Conservation (phyloP, 92 coral and sea anemone genomes). For the Parazoanthus darwini region DNA sequence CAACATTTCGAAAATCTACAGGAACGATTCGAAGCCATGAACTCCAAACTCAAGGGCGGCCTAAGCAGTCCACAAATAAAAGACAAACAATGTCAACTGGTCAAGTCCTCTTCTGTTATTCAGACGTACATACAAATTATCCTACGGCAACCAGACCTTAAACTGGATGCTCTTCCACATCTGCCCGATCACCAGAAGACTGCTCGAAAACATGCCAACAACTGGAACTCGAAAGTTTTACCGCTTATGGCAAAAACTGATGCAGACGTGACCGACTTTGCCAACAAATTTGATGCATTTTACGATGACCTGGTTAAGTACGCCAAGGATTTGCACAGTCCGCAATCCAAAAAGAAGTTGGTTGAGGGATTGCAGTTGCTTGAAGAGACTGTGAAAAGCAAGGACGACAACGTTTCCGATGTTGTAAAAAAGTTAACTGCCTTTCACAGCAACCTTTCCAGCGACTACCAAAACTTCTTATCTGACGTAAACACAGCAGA, state of each 20-base stretch:
- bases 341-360: conserved; percentile 8
- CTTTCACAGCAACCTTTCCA: conserved; percentile 22
- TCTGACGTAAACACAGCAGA: conserved; percentile 16
- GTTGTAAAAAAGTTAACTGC: conserved; percentile 13
- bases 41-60: conserved; percentile 16
- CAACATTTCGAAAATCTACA: neutral
- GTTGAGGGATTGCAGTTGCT: conserved; percentile 28
- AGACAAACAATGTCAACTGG: conserved; percentile 8
- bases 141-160: conserved; percentile 37
- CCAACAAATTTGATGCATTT: conserved; percentile 38
- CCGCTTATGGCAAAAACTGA: conserved; percentile 40
- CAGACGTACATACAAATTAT: conserved; percentile 34
- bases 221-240: conserved; percentile 20
- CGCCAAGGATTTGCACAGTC: conserved; percentile 5
- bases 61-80: conserved; percentile 1
- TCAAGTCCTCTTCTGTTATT: neutral
- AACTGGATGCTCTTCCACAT: conserved; percentile 18
- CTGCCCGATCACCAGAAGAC: conserved; percentile 32
- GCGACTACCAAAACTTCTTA: neutral
- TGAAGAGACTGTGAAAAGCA: neutral
- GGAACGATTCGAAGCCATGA: conserved; percentile 15
- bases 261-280: conserved; percentile 35
- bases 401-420: conserved; percentile 10
- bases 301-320: conserved; percentile 40
- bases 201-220: conserved; percentile 31